Evolutionary conservation across 2,888 invertebrate genomes (phyloP), one percentile per base, ranked within the genome.

Genomic region (Augiades crinisus): DNA sequence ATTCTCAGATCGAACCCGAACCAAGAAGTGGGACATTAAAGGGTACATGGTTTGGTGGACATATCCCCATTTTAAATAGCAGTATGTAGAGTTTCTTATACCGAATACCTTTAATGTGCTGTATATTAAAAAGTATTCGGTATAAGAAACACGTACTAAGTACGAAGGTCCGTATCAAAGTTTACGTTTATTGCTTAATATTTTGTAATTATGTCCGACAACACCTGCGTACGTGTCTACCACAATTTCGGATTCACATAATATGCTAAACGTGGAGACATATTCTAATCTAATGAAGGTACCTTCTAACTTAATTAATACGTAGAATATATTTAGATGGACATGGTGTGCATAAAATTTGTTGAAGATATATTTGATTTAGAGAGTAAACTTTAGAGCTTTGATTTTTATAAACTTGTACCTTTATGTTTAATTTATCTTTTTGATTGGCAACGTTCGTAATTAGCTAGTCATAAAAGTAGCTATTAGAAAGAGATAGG

Each of bases 401-500:
- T 49, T 47, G 44, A 51, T 51, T 59, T 56, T 52, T 47, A 44
- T 17, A 27, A 27, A 10, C 2, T 10, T 27, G 5, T 30, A 30
- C 6, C 4, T 2, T 22, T 22, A 51, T 58, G 47, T 47, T 44
- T 40, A 56, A 60, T 54, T 57, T 57, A 63, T 63, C 58, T 59
- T 58, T 53, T 59, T 62, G 60, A 65, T 65, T 61, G 59, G 56
- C 43, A 55, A 62, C 53, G 53, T 57, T 56, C 33, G 58, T 61
- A 58, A 63, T 64, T 67, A 63, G 61, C 58, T 61, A 66, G 63
- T 65, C 60, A 63, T 64, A 58, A 63, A 62, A 57, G 57, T 61
- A 60, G 60, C 54, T 60, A 64, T 62, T 62, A 66, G 65, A 67
- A 65, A 69, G 69, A 64, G 66, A 70, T 31, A 37, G 41, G 58